Evolutionary conservation across 2,113 vertebrate species (phyloP).

Genomic region (Perca flavescens): DNA sequence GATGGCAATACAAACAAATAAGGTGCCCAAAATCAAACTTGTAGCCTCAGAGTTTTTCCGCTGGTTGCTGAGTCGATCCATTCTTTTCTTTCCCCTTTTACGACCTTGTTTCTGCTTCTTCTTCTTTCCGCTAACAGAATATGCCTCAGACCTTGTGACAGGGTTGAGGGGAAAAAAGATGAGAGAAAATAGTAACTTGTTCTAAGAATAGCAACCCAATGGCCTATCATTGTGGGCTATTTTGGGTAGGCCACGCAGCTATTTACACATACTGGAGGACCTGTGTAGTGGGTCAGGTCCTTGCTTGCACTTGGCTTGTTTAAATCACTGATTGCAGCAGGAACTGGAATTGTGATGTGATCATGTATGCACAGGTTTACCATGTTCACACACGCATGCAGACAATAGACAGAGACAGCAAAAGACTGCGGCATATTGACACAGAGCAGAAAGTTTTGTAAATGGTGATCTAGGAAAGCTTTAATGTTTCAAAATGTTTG

Average conservation of each 20-base stretch:
- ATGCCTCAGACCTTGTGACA: slow-evolving; percentile 53
- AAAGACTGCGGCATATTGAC: neutral
- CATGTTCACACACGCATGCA: neutral
- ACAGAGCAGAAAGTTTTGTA: neutral
- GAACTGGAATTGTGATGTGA: slow-evolving; percentile 37
- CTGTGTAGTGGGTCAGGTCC: slow-evolving; percentile 58
- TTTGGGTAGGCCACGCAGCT: slow-evolving; percentile 32
- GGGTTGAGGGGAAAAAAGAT: neutral
- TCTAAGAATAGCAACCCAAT: slow-evolving; percentile 68
- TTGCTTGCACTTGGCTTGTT: slow-evolving; percentile 41
- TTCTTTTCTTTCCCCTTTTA: slow-evolving; percentile 13
- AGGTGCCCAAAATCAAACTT: neutral
- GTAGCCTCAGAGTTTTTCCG: neutral
- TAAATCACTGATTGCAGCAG: slow-evolving; percentile 63
- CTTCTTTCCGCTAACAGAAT: neutral
- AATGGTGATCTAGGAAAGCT: no score
- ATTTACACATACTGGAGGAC: slow-evolving; percentile 60
- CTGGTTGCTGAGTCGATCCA: neutral
- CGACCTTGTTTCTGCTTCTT: slow-evolving; percentile 13
- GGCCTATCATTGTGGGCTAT: slow-evolving; percentile 35
- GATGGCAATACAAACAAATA: neutral
- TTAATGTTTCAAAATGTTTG: no score
- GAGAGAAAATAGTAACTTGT: slow-evolving; percentile 51
- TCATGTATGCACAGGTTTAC: neutral
- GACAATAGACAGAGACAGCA: neutral